Evolutionary conservation across 2,888 invertebrate genomes (phyloP).

Genomic region (Drosophila nigricruria): DNA sequence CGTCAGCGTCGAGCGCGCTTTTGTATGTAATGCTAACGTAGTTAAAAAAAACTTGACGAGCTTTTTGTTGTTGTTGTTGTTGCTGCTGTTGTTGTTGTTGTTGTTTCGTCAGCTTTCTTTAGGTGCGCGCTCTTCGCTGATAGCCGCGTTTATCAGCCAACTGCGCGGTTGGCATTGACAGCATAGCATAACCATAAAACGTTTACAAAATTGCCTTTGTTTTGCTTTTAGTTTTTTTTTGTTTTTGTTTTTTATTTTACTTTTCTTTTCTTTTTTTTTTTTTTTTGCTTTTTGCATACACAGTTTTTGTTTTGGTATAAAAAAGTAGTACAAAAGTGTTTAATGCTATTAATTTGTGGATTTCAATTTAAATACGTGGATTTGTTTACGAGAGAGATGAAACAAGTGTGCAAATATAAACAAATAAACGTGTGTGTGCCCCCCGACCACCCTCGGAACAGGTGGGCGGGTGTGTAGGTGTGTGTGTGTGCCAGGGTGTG

Average conservation of each 20-base stretch:
- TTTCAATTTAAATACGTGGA: conserved; percentile 67
- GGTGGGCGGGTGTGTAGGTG: conserved; percentile 43
- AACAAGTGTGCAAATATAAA: conserved; percentile 74
- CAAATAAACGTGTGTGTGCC: conserved; percentile 59
- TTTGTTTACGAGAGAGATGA: conserved; percentile 70
- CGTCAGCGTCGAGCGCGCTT: conserved; percentile 33
- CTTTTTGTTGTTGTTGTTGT: conserved; percentile 35
- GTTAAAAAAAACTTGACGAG: conserved; percentile 60
- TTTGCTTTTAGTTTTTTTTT: conserved; percentile 4
- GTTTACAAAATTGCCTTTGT: conserved; percentile 31
- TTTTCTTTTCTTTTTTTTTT: conserved; percentile 30
- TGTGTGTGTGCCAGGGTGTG: conserved; percentile 1
- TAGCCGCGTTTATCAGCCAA: conserved; percentile 60
- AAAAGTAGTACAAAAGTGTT: conserved; percentile 74
- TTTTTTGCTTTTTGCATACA: conserved; percentile 67
- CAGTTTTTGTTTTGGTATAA: conserved; percentile 68
- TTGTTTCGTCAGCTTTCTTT: conserved; percentile 60
- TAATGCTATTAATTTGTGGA: conserved; percentile 62
- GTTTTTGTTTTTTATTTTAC: conserved; percentile 20
- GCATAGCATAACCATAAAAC: conserved; percentile 60
- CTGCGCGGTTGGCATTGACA: conserved; percentile 65
- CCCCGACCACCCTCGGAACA: conserved; percentile 44
- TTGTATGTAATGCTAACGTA: conserved; percentile 63
- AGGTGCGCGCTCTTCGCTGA: conserved; percentile 59
- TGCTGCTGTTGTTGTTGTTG: conserved; percentile 14